Base-by-base conservation (phyloP, 2,797 vertebrate species). In the Parotocinclus haroldoi region DNA sequence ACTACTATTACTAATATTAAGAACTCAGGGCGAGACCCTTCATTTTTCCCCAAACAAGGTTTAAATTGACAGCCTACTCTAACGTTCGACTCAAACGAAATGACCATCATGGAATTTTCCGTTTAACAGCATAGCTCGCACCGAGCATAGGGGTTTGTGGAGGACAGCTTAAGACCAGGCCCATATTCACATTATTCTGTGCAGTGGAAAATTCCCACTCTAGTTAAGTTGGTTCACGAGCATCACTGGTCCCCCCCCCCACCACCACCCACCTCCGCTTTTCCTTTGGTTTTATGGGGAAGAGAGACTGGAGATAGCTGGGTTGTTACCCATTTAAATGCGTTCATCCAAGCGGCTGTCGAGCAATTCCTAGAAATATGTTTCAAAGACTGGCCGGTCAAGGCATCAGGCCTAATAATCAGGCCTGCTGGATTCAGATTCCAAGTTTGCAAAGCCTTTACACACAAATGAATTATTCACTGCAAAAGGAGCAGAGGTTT, bases 151-250 rank as follows among this genome's bases (percentile, higher is more conserved):
- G 18, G 27, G 58, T 62, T 59, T 72, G 66, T 56, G 44, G 42
- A 56, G 80, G 72, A 72, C 79, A 68, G 75, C 75, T 85, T 88
- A 83, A 83, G 75, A 74, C 80, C 77, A 60, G 71, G 78, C 89
- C 73, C 74, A 69, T 67, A 63, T 67, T 64, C 84, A 86, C 84
- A 86, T 85, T 83, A 84, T 83, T 82, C 83, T 77, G 81, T 83
- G 79, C 78, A 84, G 88, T 91, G 90, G 90, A 92, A 92, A 92
- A 90, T 89, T 85, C 89, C 89, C 86, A 86, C 77, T 86, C 66
- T 39, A 37, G 57, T 66, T 27, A 66, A 66, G 63, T 38, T 66
- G 81, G 81, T 81, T 76, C 85, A 87, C 79, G 74, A 40, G 60
- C 60, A 78, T 67, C 75, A 80, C 85, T 84, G 85, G 80, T 81